Evolutionary conservation across 2,113 vertebrate species (phyloP).

Genomic region (Propithecus coquereli): DNA sequence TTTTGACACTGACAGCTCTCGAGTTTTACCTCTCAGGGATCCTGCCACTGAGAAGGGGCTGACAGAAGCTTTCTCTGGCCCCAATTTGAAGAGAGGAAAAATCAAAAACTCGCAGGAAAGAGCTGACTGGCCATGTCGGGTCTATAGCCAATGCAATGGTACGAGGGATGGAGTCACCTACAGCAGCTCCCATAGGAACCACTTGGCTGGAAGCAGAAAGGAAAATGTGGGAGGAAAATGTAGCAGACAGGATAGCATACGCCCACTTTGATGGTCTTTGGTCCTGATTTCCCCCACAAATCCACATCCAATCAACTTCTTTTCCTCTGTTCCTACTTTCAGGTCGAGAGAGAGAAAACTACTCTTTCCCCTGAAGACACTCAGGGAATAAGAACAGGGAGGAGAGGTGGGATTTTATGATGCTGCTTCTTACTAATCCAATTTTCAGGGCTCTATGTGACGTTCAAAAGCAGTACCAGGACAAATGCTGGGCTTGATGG

Average conservation of each 20-base stretch:
- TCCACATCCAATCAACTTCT: not conserved
- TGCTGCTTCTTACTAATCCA: not conserved
- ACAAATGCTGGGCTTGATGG: not conserved
- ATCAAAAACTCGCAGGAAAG: not conserved
- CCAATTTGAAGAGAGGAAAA: not conserved
- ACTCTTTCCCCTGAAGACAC: not conserved
- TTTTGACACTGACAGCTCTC: not conserved
- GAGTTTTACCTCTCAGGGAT: not conserved
- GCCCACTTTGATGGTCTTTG: not conserved
- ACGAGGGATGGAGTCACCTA: not conserved
- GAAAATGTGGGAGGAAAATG: rapidly evolving
- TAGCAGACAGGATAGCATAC: not conserved
- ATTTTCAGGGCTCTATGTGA: not conserved
- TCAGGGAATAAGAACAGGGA: not conserved
- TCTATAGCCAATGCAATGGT: not conserved
- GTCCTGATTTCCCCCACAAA: not conserved
- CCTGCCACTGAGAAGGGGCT: not conserved
- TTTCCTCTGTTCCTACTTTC: not conserved
- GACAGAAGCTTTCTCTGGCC: not conserved
- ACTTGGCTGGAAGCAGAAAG: not conserved
- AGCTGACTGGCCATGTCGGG: not conserved
- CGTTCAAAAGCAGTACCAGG: not conserved
- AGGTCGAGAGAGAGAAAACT: not conserved
- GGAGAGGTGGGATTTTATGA: not conserved
- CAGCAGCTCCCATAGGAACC: not conserved